Conservation (phyloP, 2,888 invertebrate species). For the Ophraella communa region DNA sequence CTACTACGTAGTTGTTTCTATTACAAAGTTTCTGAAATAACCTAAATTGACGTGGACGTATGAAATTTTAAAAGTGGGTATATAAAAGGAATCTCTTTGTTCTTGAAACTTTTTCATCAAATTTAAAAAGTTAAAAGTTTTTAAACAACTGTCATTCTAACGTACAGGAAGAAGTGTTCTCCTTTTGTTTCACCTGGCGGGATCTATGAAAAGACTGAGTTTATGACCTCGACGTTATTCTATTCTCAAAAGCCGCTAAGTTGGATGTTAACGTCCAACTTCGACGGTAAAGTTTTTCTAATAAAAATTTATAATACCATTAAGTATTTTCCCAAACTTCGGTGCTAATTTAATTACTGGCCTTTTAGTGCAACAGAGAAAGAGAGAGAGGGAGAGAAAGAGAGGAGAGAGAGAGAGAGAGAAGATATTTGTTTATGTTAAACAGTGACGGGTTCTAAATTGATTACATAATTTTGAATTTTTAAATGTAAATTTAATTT, state of each 20-base stretch:
- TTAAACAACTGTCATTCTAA: constrained; percentile 23
- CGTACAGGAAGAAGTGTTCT: constrained; percentile 7
- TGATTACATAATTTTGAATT: no score
- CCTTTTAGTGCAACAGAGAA: not conserved
- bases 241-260: not conserved
- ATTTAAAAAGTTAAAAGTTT: constrained; percentile 21
- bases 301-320: constrained; percentile 28
- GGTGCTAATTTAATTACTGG: constrained; percentile 25
- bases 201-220: constrained; percentile 14
- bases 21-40: not conserved
- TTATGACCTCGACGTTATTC: constrained; percentile 10
- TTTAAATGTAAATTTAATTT: no score
- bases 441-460: not conserved
- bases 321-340: constrained; percentile 23
- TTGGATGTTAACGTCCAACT: constrained; percentile 16
- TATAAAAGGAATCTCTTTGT: constrained; percentile 15
- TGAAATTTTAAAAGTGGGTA: constrained; percentile 14
- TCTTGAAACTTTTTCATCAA: constrained; percentile 22
- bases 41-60: constrained; percentile 19
- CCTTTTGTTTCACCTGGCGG: constrained; percentile 14
- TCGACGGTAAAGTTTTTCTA: constrained; percentile 23
- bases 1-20: not conserved
- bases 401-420: not conserved
- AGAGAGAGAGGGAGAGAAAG: not conserved
- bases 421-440: not conserved